A percentile compares a stretch with the other conserved stretches of the same genome.
These are phyloP conservation scores for Pseudobourletiella spinata DNA, from an alignment of 1,140 invertebrate genomes.

Conservation along the genomic window DNA sequence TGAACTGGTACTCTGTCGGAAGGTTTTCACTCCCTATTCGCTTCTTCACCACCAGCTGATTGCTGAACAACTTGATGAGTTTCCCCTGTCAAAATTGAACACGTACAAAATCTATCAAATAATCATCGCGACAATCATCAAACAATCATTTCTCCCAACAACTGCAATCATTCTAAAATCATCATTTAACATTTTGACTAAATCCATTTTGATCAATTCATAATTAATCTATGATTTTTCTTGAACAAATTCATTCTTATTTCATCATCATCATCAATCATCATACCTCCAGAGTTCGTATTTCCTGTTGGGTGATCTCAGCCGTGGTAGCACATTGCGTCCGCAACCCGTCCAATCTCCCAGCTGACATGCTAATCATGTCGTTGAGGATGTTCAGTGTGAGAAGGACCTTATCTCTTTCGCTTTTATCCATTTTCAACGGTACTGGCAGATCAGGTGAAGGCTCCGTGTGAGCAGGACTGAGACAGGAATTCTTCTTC, in stretches of 20 bases:
- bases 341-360: slow-evolving; percentile 79
- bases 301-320: slow-evolving; percentile 89
- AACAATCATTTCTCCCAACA: no score
- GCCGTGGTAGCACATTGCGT: slow-evolving; percentile 85
- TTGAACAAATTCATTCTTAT: no score
- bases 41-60: slow-evolving; percentile 75
- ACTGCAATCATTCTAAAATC: no score
- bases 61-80: slow-evolving; percentile 83
- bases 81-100: slow-evolving; percentile 63
- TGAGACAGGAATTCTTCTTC: no score
- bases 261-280: no score
- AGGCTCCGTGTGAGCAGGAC: no score
- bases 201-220: no score
- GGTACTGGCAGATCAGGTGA: no score
- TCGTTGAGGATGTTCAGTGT: neutral
- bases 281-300: slow-evolving; percentile 85
- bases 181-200: no score
- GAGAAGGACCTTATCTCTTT: neutral
- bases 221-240: no score
- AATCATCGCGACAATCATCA: neutral
- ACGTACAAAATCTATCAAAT: neutral
- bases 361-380: slow-evolving; percentile 44
- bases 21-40: slow-evolving; percentile 53
- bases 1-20: slow-evolving; percentile 51
- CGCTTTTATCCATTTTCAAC: neutral